Base-by-base conservation (phyloP, 2,888 invertebrate species). In the Lasioglossum zephyrum region DNA sequence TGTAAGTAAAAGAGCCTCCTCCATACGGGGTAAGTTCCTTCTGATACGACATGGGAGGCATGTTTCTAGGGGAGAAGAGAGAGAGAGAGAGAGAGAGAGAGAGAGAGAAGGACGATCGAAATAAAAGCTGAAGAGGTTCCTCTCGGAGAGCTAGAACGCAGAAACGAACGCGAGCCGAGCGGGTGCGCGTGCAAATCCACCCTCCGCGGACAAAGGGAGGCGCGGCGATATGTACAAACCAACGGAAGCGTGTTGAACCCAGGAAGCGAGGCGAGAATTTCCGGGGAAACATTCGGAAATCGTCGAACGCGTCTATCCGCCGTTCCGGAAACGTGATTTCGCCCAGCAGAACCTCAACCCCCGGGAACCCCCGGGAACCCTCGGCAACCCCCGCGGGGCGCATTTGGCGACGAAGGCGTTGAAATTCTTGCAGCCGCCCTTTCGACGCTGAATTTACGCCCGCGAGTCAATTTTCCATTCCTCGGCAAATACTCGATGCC, bases 251-350 rank as follows among this genome's bases (percentile, higher is more conserved):
- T 81, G 85, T 81, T 63, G 88, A 89, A 81, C 76, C 84, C 90
- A 84, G 89, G 82, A 90, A 86, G 88, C 89, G 89, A 90, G 90
- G 89, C 88, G 86, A 88, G 90, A 90, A 90, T 90, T 90, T 90
- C 90, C 90, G 90, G 85, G 89, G 88, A 89, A 89, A 89, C 89
- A 89, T 89, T 90, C 89, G 90, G 90, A 89, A 90, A 90, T 90
- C 90, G 90, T 88, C 77, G 90, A 90, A 89, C 82, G 84, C 90
- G 82, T 85, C 86, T 89, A 85, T 73, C 87, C 90, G 86, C 82
- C 89, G 85, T 89, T 89, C 90, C 90, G 90, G 90, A 90, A 90
- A 89, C 90, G 90, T 90, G 90, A 90, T 90, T 90, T 90, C 80
- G 76, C 80, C 73, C 22, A n/a, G 73, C 47, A n/a, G 36, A 74